These are phyloP conservation scores for Meriones psammophilus DNA, from an alignment of 2,797 vertebrate species.

Conservation along the genomic window DNA sequence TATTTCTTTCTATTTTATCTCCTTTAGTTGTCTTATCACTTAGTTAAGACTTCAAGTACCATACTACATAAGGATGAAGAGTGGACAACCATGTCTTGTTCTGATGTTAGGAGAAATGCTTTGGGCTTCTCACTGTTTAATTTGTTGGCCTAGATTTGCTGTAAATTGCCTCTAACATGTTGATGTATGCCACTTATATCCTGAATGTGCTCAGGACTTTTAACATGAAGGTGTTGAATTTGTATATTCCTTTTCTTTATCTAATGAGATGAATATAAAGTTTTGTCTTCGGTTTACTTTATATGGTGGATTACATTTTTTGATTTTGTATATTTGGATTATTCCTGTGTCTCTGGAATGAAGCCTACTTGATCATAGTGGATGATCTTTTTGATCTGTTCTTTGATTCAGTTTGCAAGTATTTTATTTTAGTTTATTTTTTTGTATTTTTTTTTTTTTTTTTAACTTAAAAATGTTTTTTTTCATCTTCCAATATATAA, in stretches of 20 bases:
- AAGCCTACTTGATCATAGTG: background rate
- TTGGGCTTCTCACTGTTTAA: background rate
- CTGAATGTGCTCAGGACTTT: background rate
- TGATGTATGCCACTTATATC: background rate
- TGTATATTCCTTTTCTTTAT: background rate
- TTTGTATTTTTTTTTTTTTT: no score
- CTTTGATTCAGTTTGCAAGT: background rate
- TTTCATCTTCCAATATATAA: background rate
- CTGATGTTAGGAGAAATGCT: background rate
- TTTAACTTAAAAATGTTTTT: slow-evolving; percentile 3
- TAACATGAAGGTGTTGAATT: background rate
- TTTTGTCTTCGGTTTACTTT: background rate
- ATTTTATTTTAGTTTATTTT: background rate
- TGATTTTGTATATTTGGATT: background rate
- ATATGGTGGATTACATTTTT: background rate
- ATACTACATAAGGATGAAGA: no score
- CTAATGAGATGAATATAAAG: background rate
- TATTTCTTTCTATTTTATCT: no score
- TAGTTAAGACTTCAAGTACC: no score
- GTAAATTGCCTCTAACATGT: background rate
- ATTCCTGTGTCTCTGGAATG: background rate
- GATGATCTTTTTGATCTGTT: background rate
- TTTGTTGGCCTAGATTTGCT: background rate
- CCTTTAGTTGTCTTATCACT: no score
- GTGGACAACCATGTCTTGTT: no score